These are phyloP conservation scores for Phyllotreta striolata DNA, from an alignment of 2,888 invertebrate species.

Conservation along the genomic window DNA sequence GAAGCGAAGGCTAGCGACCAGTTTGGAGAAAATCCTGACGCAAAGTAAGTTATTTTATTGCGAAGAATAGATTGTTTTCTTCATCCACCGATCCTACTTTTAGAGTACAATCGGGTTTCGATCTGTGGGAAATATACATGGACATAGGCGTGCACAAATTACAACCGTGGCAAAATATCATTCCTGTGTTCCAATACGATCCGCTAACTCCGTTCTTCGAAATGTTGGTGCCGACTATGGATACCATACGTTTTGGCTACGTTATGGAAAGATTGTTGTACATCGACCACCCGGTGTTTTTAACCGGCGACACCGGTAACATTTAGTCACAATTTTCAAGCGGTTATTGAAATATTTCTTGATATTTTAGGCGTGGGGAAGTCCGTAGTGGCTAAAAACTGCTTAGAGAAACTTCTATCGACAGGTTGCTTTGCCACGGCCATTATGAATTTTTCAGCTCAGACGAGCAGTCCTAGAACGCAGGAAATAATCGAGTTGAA, in stretches of 20 bases:
- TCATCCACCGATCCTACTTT: constrained; percentile 16
- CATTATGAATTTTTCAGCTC: constrained; percentile 89
- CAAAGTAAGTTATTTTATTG: constrained; percentile 68
- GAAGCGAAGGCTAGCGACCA: constrained; percentile 75
- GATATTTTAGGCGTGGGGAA: constrained; percentile 80
- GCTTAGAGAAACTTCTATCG: constrained; percentile 70
- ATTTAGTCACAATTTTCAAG: constrained; percentile 34
- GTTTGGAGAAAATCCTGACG: constrained; percentile 75
- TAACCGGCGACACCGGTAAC: constrained; percentile 86
- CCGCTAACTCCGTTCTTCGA: constrained; percentile 82
- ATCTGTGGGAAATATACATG: constrained; percentile 80
- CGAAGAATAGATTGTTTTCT: neutral
- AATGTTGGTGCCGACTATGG: constrained; percentile 89
- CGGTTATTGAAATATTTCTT: neutral
- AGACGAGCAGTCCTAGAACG: constrained; percentile 84
- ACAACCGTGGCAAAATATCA: constrained; percentile 81
- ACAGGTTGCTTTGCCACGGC: constrained; percentile 75
- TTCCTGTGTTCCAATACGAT: constrained; percentile 77
- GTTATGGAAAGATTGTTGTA: constrained; percentile 78
- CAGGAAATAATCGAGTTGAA: constrained; percentile 88
- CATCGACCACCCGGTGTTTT: constrained; percentile 79
- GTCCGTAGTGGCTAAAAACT: constrained; percentile 82
- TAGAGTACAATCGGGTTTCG: constrained; percentile 74
- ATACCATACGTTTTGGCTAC: constrained; percentile 87
- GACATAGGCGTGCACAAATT: constrained; percentile 74